Evolutionary conservation across 2,888 invertebrate species (phyloP).

Genomic region (Oxyteleia sp.): DNA sequence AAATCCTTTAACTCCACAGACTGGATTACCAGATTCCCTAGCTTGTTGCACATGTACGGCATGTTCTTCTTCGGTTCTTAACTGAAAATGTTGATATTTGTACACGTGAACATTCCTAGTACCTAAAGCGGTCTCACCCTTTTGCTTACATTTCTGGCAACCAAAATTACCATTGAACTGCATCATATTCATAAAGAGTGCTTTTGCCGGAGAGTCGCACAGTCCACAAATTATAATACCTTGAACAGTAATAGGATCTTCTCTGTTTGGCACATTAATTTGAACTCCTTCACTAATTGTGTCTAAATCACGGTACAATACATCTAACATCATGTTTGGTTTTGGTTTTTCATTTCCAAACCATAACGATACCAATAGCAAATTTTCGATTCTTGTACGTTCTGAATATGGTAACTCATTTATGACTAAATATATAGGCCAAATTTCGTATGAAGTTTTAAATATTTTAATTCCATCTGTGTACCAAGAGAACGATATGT

Average conservation of each 20-base stretch:
- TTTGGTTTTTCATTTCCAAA: constrained; percentile 28
- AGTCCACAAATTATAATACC: constrained; percentile 41
- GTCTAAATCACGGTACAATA: no score
- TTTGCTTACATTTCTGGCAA: constrained; percentile 57
- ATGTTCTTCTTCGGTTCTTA: constrained; percentile 25
- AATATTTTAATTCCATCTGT: constrained; percentile 20
- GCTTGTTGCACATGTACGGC: background rate
- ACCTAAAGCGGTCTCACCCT: no score
- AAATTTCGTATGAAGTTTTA: constrained; percentile 9
- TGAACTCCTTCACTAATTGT: constrained; percentile 15
- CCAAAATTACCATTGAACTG: constrained; percentile 67
- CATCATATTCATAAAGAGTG: constrained; percentile 62
- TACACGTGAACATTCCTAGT: no score
- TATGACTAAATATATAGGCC: constrained; percentile 30
- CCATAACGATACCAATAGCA: constrained; percentile 33
- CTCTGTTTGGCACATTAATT: background rate
- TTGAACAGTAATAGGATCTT: background rate
- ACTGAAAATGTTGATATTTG: constrained; percentile 26
- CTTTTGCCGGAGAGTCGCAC: constrained; percentile 60
- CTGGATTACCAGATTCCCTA: background rate
- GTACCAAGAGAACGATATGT: constrained; percentile 13
- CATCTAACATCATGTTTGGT: background rate
- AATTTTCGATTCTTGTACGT: constrained; percentile 9
- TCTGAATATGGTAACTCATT: constrained; percentile 36
- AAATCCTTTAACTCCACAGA: constrained; percentile 25